Evolutionary conservation across 2,113 vertebrate species (phyloP), one percentile per base, ranked within the genome.

Genomic region (Kryptolebias marmoratus): DNA sequence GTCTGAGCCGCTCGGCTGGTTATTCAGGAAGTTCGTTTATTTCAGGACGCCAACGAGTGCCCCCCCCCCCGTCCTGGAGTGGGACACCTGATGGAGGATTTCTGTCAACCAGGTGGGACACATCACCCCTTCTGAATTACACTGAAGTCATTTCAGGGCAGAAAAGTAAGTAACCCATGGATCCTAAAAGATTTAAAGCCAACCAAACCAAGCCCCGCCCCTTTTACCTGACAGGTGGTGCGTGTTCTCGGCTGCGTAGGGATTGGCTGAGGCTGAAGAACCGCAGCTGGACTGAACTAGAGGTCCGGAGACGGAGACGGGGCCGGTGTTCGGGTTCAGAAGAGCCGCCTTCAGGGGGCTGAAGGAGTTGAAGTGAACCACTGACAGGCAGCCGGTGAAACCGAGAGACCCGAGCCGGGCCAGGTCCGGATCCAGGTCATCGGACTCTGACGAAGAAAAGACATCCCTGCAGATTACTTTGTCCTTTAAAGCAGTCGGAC

Each of bases 371-470:
- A 98, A 95, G 87, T 90, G 95, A 64, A 98, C 94, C 2, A 94
- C 95, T 0, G 97, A 98, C 30, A 99, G 94, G 64, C 97, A 99
- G 52, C 97, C 97, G 1, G 79, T 88, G 80, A 97, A 98, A 64
- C 97, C 97, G 12, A 95, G 94, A 0, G 93, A 90, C 1, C 90
- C 94, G 32, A 97, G 88, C 74, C 93, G 90, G 55, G 89, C 80
- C 1, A 96, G 91, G 15, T 97, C 96, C 30, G 92, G 93, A 81
- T 98, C 97, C 80, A 91, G 2, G 0, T 88, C 89, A 3, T 76
- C 81, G 10, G 79, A 79, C 0, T 84, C 92, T 93, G 42, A 64
- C 36, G 53, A 68, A 5, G 1, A 16, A 32, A 30, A 47, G 54
- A 58, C 16, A 42, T 73, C 39, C 36, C 3, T 1, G 10, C 8